These are phyloP conservation scores for Ditylenchus weischeri DNA, from an alignment of 2,888 invertebrate species.

Conservation along the genomic window DNA sequence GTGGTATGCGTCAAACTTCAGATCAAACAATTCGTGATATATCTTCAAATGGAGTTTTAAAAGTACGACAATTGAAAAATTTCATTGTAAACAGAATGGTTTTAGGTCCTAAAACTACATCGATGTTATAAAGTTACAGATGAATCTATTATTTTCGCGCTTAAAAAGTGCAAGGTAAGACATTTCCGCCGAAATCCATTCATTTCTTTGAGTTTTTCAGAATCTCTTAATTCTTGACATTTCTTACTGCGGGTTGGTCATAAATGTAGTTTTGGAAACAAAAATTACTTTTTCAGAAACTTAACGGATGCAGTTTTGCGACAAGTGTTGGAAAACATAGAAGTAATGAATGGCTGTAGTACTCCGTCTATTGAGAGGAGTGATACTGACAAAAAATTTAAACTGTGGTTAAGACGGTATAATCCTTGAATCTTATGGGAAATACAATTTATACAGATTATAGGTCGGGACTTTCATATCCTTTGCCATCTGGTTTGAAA, in stretches of 20 bases:
- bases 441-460: no score
- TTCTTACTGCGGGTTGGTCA: constrained; percentile 22
- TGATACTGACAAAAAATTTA: neutral
- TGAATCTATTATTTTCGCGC: constrained; percentile 17
- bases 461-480: no score
- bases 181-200: neutral
- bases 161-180: constrained; percentile 23
- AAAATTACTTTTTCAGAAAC: neutral
- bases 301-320: neutral
- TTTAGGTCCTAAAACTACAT: constrained; percentile 18
- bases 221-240: constrained; percentile 19
- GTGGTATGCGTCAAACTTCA: constrained; percentile 12
- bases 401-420: neutral
- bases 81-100: neutral
- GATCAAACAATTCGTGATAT: constrained; percentile 21
- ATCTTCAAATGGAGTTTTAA: constrained; percentile 15
- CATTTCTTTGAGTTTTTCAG: constrained; percentile 14
- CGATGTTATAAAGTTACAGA: constrained; percentile 24
- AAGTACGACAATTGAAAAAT: neutral
- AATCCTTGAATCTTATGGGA: no score
- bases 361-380: neutral
- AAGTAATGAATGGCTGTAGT: neutral
- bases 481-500: no score
- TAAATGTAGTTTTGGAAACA: neutral
- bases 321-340: neutral